Base-by-base conservation (phyloP, 2,888 invertebrate species). In the Napeogenes sylphis region DNA sequence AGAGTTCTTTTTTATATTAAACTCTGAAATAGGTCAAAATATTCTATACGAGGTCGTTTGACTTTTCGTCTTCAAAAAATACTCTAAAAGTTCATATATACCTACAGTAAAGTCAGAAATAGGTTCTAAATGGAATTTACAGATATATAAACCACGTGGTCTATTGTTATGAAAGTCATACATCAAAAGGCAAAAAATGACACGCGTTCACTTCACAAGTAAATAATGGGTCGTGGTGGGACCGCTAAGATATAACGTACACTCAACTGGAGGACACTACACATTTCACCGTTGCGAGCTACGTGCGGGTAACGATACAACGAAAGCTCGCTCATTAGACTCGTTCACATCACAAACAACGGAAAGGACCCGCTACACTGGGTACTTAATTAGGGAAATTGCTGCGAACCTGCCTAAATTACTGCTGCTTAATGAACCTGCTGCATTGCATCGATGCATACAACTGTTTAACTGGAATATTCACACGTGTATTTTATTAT, bases 311-410 rank as follows among this genome's bases (percentile, higher is more conserved):
- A 65, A 70, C 70, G 63, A 61, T 60, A 61, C 66, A 65, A 70
- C 68, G 75, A 76, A 77, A 78, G 76, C 74, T 73, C 70, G 76
- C 74, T 77, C 75, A 75, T 77, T 77, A 77, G 73, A 71, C 59
- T 71, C 65, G 73, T 67, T 76, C 75, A 76, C 78, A 79, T 79
- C 75, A 74, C 78, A 77, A 82, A 80, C 75, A 74, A 73, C 68
- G 72, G 70, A 73, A 71, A 70, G 70, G 67, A 65, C 63, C 68
- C 75, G 72, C 77, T 74, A 21, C 77, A 71, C 70, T 75, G 80
- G 75, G 73, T 82, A 79, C 82, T 83, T 86, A 85, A 87, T 87
- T 87, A 87, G 83, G 78, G 80, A 86, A 85, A 87, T 84, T 81
- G 83, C 75, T 75, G 73, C 76, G 73, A 77, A 81, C 79, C 79